Base-by-base conservation (phyloP, 2,888 invertebrate species). In the Antheraea assamensis region DNA sequence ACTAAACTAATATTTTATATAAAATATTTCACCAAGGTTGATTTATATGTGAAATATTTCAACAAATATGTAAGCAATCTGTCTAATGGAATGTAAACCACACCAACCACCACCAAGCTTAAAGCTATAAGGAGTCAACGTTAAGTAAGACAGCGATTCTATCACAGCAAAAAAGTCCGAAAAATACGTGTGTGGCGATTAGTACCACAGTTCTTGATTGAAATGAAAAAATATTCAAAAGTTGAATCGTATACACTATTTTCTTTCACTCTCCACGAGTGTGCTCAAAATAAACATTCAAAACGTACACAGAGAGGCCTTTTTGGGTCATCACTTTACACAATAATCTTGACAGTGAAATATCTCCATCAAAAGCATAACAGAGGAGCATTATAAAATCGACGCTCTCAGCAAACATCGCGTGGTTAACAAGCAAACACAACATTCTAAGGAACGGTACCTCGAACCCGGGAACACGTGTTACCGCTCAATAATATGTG, bases 401-500 rank as follows among this genome's bases (percentile, higher is more conserved):
- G 27, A 30, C 61, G 27, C 27, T 68, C 68, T 35, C 35, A 10
- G n/a, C 68, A 68, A 68, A 68, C 68, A 68, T 35, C 68, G 31
- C 68, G 76, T 71, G 42, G 78, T 73, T 82, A 80, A 81, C 73
- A 75, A 72, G 78, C 74, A 77, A 74, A 75, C 70, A 24, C 73
- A 78, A 80, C 76, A 78, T 81, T 82, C 76, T 78, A 66, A 71
- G 66, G 74, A 75, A 81, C 82, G 77, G 78, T 77, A 79, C 81
- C 21, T 76, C 74, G 71, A 78, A 72, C 71, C 72, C 71, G 47
- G 73, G 30, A 42, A 61, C 71, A 70, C 66, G 76, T 76, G 72
- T 80, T 77, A 84, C 81, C 76, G 76, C 78, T 82, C 79, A 83
- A 85, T 85, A 77, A 81, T 80, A 78, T 76, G 78, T 80, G 79